Conservation (phyloP, 2,113 vertebrate species). For the Aphelocoma coerulescens region DNA sequence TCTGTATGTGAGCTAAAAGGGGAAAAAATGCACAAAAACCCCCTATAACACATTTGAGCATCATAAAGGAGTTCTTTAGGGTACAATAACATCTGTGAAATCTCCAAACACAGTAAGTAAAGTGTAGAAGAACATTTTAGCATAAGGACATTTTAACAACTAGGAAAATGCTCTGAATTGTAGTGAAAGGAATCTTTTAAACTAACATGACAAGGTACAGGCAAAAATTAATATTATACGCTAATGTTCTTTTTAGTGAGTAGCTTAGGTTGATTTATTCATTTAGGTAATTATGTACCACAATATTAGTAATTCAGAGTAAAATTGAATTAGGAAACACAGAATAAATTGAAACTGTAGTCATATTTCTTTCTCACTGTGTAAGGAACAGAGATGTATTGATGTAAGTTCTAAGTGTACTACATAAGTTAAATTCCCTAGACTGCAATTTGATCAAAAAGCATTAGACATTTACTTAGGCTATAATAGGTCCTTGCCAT, state of each 20-base stretch:
- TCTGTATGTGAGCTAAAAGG: not conserved
- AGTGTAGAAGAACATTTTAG: slow-evolving; percentile 57
- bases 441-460: slow-evolving; percentile 81
- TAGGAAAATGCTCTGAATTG: slow-evolving; percentile 64
- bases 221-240: slow-evolving; percentile 79
- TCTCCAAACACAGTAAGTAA: slow-evolving; percentile 19
- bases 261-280: slow-evolving; percentile 90
- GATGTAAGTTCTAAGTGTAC: slow-evolving; percentile 76
- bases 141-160: slow-evolving; percentile 64
- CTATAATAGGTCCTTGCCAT: slow-evolving; percentile 83
- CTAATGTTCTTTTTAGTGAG: slow-evolving; percentile 83
- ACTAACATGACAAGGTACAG: slow-evolving; percentile 81
- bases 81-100: slow-evolving; percentile 32
- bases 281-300: slow-evolving; percentile 90
- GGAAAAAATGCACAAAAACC: not conserved
- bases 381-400: slow-evolving; percentile 77
- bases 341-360: slow-evolving; percentile 82
- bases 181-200: slow-evolving; percentile 81
- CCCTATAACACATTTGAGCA: not conserved
- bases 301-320: slow-evolving; percentile 93
- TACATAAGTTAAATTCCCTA: slow-evolving; percentile 82
- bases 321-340: slow-evolving; percentile 88
- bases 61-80: slow-evolving; percentile 54
- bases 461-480: slow-evolving; percentile 78
- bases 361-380: slow-evolving; percentile 81